Base-by-base conservation (phyloP, 1,140 invertebrate genomes). In the Achroia grisella region DNA sequence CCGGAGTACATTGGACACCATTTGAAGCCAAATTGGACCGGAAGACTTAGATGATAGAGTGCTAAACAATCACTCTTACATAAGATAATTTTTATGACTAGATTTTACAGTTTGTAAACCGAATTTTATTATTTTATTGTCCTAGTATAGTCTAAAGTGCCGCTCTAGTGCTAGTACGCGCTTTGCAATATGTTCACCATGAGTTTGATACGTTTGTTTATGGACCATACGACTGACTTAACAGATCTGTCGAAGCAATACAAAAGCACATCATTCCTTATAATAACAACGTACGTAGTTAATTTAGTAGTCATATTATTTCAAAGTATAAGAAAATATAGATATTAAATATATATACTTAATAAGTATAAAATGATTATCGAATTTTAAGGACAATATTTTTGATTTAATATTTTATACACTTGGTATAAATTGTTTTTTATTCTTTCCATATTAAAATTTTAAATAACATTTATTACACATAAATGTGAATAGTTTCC, bases 61-160 rank as follows among this genome's bases (percentile, higher is more conserved):
- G 46, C 14, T 17, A 37, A 46, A 3, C 39, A 50, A 17, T 23
- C 56, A 52, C 51, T 54, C 44, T 11, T 37, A 23, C 35, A 41
- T 48, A 51, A 50, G 53, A 47, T 44, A 50, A 36, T 51, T 48
- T 55, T 42, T 41, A 33, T 43, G 44, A 42, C 48, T 40, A 30
- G 48, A 44, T 29, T 51, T 66, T 57, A 65, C 64, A 60, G 60
- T 48, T 57, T 66, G 62, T 66, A 70, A 74, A 63, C 60, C 56
- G 64, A 71, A 51, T 23, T 23, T 54, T 53, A 40, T n/a, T 28
- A 33, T 59, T 59, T 84, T 85, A 82, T 82, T 85, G 78, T 82
- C 78, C 63, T 73, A 82, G 77, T 75, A 75, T 59, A 85, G 78
- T 82, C 76, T 79, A 85, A 65, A 73, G 65, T 80, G 63, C 65